These are phyloP conservation scores for Limnephilus marmoratus DNA, from an alignment of 2,888 invertebrate genomes.

Conservation along the genomic window DNA sequence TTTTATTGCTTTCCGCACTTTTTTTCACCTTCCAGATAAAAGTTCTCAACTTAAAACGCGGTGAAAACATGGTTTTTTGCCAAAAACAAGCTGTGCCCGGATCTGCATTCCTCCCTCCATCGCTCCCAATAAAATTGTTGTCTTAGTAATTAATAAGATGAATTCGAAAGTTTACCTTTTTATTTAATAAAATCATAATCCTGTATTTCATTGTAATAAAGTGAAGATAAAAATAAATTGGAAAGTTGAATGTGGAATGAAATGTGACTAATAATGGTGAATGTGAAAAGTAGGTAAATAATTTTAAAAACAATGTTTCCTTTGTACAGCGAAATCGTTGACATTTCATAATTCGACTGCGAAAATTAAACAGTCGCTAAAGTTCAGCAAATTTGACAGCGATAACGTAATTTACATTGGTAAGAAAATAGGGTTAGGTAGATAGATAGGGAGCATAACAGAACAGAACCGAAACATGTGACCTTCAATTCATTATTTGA, in stretches of 20 bases:
- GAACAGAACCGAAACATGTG: neutral
- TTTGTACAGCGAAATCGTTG: neutral
- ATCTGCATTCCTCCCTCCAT: too few relatives aligned
- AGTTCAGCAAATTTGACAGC: neutral
- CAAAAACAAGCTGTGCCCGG: too few relatives aligned
- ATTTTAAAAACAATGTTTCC: neutral
- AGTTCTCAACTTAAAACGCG: too few relatives aligned
- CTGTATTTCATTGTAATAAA: neutral
- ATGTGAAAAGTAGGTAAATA: neutral
- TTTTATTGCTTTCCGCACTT: too few relatives aligned
- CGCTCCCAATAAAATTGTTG: too few relatives aligned
- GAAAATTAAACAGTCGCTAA: too few relatives aligned
- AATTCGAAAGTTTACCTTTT: too few relatives aligned
- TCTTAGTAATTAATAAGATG: too few relatives aligned
- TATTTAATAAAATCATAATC: neutral
- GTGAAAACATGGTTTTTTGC: too few relatives aligned
- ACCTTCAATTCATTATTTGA: neutral
- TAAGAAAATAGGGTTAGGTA: neutral
- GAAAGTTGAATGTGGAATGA: neutral
- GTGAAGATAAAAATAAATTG: neutral
- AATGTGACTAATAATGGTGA: neutral
- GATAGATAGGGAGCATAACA: neutral
- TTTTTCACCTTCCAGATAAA: too few relatives aligned
- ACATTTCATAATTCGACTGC: neutral
- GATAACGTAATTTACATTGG: neutral